Evolutionary conservation across 2,113 vertebrate species (phyloP).

Genomic region (Channa argus): DNA sequence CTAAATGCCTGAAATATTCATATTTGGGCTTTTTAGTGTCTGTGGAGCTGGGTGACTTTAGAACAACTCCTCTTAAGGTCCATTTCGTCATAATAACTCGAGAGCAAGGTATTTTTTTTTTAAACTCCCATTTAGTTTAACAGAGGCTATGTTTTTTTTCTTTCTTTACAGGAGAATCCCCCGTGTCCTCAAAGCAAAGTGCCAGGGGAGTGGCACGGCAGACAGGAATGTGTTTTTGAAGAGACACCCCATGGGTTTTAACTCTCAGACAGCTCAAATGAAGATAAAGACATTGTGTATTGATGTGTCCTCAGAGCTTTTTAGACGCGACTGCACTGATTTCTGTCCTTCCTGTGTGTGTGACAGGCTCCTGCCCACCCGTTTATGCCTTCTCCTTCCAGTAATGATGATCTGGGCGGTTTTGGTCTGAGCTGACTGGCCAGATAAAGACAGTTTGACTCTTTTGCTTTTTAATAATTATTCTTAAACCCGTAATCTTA

Average conservation of each 20-base stretch:
- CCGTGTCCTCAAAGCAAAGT: slow-evolving; percentile 26
- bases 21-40: too few species aligned
- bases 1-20: not conserved
- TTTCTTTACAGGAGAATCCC: slow-evolving; percentile 8
- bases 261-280: slow-evolving; percentile 20
- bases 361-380: not conserved
- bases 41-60: too few species aligned
- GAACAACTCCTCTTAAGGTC: not conserved
- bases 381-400: not conserved
- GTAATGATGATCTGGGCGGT: not conserved
- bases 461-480: not conserved
- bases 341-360: not conserved
- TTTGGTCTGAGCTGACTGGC: slow-evolving; percentile 1
- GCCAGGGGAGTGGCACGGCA: slow-evolving; percentile 57
- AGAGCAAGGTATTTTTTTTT: not conserved
- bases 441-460: not conserved
- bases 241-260: slow-evolving; percentile 5
- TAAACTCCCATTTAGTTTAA: not conserved
- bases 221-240: slow-evolving; percentile 27
- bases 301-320: too few species aligned
- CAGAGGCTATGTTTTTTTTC: not conserved
- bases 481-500: too few species aligned
- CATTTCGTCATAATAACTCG: too few species aligned
- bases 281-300: too few species aligned
- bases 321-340: too few species aligned